Base-by-base conservation (phyloP, 2,113 vertebrate species). In the Dissostichus mawsoni region DNA sequence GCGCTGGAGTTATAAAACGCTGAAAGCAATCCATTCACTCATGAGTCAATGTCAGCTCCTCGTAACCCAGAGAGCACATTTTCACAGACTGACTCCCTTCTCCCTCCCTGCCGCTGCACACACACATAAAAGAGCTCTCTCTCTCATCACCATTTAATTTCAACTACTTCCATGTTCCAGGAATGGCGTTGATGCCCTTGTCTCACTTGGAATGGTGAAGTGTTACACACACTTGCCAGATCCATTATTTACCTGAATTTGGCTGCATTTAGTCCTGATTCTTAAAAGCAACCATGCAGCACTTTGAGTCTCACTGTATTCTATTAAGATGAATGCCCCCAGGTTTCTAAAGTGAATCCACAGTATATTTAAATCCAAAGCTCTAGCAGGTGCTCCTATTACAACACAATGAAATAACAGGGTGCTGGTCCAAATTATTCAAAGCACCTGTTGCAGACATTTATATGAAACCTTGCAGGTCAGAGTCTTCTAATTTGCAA, bases 21-120 rank as follows among this genome's bases (percentile, higher is more conserved):
- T 83, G 76, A 64, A 75, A 79, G 82, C 86, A 83, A 82, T 87
- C 76, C 66, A 65, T 76, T 81, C 66, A 74, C 57, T 86, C 82
- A 76, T 75, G 85, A 91, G 82, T 92, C 87, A 92, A 61, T 84
- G 89, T 87, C 89, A 85, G 76, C 74, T 59, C 44, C 74, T 73
- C 4, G 45, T 80, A 83, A 81, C 87, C 76, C 77, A 55, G 51
- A 64, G 72, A 85, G 79, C 67, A 79, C 44, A 87, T 88, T 83
- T 90, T 69, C 81, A 65, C 82, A 50, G 62, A 75, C 76, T 75
- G 64, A 74, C 72, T 74, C 53, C 59, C n/a, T 8, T 71, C 68
- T 84, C 68, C 71, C 68, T 68, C 75, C 64, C n/a, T 71, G 52
- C 76, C 51, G 73, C 81, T 62, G 1, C 67, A 80, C 67, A 14